Percentiles rank a stretch among this genome's conserved stretches.
These are phyloP conservation scores for Leucosticte australis DNA, from an alignment of 2,113 vertebrate genomes.

Conservation along the genomic window DNA sequence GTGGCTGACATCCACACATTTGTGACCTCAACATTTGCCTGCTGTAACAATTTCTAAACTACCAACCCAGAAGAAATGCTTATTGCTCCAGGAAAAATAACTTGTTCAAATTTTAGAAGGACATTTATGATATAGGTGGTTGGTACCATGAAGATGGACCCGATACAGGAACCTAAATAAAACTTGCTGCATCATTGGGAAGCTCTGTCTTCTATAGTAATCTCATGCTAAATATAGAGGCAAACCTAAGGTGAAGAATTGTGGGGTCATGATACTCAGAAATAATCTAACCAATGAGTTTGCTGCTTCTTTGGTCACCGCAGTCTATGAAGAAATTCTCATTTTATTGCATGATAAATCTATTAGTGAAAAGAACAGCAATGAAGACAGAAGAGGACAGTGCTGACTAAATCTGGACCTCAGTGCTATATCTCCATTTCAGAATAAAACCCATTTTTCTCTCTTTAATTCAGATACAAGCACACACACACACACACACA, in stretches of 20 bases:
- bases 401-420: background rate
- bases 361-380: background rate
- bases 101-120: background rate
- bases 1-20: background rate
- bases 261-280: background rate
- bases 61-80: background rate
- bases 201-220: background rate
- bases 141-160: background rate
- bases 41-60: background rate
- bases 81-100: background rate
- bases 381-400: background rate
- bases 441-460: background rate
- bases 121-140: background rate
- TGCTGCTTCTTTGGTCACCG: background rate
- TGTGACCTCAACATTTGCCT: background rate
- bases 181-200: accelerated
- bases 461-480: background rate
- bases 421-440: background rate
- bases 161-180: background rate
- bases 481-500: background rate
- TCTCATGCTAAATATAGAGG: background rate
- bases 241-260: background rate
- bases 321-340: background rate
- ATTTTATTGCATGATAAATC: background rate
- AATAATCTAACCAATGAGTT: background rate